Evolutionary conservation across 2,888 invertebrate genomes (phyloP).

Genomic region (Dinocampus coccinellae): DNA sequence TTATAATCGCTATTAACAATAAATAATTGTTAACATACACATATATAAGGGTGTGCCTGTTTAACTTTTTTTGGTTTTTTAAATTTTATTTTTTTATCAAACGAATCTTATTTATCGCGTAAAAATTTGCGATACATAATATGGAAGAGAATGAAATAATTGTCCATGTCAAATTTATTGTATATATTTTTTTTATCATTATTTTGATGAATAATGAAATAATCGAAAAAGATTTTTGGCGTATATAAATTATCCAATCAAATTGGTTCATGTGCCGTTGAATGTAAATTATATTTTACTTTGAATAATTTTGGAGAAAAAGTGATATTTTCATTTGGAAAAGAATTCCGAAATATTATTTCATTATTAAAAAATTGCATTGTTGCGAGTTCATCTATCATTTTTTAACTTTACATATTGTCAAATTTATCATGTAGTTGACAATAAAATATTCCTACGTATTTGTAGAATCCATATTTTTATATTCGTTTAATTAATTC

Average conservation of each 20-base stretch:
- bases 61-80: constrained; percentile 43
- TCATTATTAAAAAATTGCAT: no score
- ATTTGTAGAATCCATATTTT: not conserved
- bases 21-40: constrained; percentile 56
- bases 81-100: constrained; percentile 38
- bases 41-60: constrained; percentile 23
- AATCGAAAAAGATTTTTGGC: not conserved
- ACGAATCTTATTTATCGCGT: constrained; percentile 41
- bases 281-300: no score
- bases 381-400: no score
- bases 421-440: constrained; percentile 14
- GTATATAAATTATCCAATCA: not conserved
- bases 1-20: constrained; percentile 59
- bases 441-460: constrained; percentile 25
- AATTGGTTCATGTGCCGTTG: constrained; percentile 8
- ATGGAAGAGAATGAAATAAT: constrained; percentile 8
- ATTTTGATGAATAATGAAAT: not conserved
- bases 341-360: no score
- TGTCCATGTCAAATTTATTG: constrained; percentile 21
- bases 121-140: constrained; percentile 22
- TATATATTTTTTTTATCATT: no score
- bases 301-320: not conserved
- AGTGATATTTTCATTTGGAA: no score
- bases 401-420: not conserved
- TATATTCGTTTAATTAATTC: not conserved